These are phyloP conservation scores for Paramisgurnus dabryanus DNA, from an alignment of 2,113 vertebrate genomes.

Conservation along the genomic window DNA sequence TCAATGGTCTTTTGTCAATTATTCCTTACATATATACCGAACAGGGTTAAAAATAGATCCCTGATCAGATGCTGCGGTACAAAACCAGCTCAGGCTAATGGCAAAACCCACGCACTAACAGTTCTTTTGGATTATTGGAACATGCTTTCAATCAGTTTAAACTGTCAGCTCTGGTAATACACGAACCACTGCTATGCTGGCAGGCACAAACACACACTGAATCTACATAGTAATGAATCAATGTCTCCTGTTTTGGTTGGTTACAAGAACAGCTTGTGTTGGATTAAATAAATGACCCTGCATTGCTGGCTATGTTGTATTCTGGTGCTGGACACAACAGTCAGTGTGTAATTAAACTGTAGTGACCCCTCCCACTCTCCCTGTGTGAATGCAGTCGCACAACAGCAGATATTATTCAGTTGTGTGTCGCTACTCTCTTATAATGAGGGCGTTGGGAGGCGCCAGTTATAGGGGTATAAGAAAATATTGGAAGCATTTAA, in stretches of 20 bases:
- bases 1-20: too few species aligned
- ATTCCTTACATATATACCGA: too few species aligned
- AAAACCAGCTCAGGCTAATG: background rate
- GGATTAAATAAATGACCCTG: background rate
- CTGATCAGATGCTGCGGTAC: background rate
- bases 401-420: constrained; percentile 76
- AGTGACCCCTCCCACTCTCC: constrained; percentile 33
- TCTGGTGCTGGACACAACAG: background rate
- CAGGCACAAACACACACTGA: background rate
- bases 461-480: too few species aligned
- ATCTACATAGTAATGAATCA: background rate
- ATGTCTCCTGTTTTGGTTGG: background rate
- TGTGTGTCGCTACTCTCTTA: constrained; percentile 67
- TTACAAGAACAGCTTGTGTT: background rate
- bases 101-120: background rate
- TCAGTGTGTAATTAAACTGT: background rate
- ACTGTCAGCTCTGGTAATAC: background rate
- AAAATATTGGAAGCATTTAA: too few species aligned
- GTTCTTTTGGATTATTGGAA: background rate
- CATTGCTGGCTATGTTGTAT: background rate
- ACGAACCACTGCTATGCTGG: background rate
- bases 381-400: constrained; percentile 61
- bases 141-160: background rate
- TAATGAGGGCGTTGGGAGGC: too few species aligned
- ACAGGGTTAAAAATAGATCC: background rate